Evolutionary conservation across 2,888 invertebrate species (phyloP), one percentile per base, ranked within the genome.

Genomic region (Archips crataeganus): DNA sequence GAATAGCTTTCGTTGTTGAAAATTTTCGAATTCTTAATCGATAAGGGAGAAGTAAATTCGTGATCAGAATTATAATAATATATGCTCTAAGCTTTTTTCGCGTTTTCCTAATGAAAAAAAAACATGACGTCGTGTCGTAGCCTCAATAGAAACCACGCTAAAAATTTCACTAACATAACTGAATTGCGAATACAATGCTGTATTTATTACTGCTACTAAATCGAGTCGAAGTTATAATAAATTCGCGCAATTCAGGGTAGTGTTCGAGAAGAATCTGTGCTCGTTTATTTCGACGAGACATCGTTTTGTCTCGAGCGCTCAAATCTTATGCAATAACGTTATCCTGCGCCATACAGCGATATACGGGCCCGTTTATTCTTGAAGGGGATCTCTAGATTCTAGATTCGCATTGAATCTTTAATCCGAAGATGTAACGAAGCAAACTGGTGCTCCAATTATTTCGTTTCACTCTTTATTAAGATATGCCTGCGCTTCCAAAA

Each of bases 401-500:
- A n/a, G 42, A 11, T 62, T 42, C 13, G 10, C 34, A 36, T 36
- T n/a, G 34, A 62, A 62, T 42, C 23, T n/a, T 8, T n/a, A 39
- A 9, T 36, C 39, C n/a, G 39, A 36, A n/a, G n/a, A 60, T 2
- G n/a, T 2, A 60, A 15, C 60, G 60, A 60, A n/a, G 49, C 1
- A 34, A 70, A 59, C 10, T 51, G 51, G 49, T 72, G 57, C 36
- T n/a, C 72, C 72, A 62, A 67, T 63, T 62, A 68, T 34, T 65
- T 51, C 51, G 36, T 62, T 51, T 6, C 5, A 2, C 36, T 15
- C 4, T 63, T 36, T 3, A 45, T 13, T 36, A 47, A 64, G 32
- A 34, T 15, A 9, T 13, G 45, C 63, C 34, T 57, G 62, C 66
- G 63, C 39, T 13, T 63, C 32, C 47, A 6, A 67, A 72, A 62